phyloP scores from a whole-genome alignment of 1,140 invertebrate species.

The Dendroctonus valens region DNA sequence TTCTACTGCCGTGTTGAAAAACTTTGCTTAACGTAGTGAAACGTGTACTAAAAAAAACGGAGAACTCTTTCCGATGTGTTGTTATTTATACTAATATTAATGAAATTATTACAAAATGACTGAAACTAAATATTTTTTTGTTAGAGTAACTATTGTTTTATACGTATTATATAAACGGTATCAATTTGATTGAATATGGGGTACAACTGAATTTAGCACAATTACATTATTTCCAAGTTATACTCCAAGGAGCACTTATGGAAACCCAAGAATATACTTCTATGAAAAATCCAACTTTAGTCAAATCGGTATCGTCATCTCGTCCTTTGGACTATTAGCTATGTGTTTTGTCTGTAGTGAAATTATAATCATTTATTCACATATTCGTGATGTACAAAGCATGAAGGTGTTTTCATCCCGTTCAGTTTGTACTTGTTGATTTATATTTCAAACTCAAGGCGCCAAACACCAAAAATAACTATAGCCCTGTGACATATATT shows the following conservation, averaged over 20 bases:
- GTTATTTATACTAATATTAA: constrained; percentile 28
- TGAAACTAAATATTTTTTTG: constrained; percentile 18
- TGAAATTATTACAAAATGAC: constrained; percentile 24
- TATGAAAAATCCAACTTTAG: too few species aligned
- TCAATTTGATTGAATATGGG: neutral
- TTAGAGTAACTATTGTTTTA: constrained; percentile 17
- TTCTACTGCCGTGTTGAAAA: constrained; percentile 44
- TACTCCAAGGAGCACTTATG: too few species aligned
- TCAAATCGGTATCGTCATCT: neutral
- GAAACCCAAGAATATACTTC: too few species aligned
- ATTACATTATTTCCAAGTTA: too few species aligned
- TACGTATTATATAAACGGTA: neutral
- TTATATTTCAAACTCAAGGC: constrained; percentile 15
- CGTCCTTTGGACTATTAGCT: constrained; percentile 12
- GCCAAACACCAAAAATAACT: constrained; percentile 20
- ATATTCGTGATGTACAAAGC: constrained; percentile 4
- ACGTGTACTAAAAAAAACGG: constrained; percentile 22
- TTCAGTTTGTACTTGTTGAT: constrained; percentile 6
- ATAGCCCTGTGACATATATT: constrained; percentile 3
- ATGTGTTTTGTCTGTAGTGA: constrained; percentile 18
- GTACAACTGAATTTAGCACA: too few species aligned
- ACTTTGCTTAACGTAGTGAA: constrained; percentile 29
- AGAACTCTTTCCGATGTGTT: constrained; percentile 27
- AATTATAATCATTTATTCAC: constrained; percentile 2
- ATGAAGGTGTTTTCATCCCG: constrained; percentile 13